phyloP scores from a whole-genome alignment of 2,797 vertebrate genomes.

The Smutsia gigantea region DNA sequence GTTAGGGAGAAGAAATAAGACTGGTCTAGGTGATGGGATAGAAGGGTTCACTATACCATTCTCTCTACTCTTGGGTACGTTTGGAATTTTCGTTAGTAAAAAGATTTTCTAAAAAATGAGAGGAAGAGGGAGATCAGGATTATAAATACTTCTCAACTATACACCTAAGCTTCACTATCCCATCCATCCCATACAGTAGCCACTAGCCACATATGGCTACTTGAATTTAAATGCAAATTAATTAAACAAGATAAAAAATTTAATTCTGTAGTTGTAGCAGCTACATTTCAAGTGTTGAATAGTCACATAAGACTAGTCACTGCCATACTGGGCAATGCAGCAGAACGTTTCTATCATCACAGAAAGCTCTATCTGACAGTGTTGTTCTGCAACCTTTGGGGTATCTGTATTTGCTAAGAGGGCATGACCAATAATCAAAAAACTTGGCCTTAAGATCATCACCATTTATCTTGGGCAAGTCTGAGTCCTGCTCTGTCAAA shows the following conservation, averaged over 20 bases:
- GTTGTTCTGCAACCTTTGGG: background rate
- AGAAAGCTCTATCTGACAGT: background rate
- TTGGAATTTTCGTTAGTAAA: slow-evolving; percentile 41
- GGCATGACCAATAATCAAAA: background rate
- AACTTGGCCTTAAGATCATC: background rate
- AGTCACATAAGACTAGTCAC: background rate
- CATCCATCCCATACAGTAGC: background rate
- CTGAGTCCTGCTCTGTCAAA: background rate
- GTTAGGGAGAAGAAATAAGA: background rate
- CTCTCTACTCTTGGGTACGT: background rate
- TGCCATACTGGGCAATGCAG: background rate
- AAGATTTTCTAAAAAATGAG: background rate
- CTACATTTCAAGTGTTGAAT: background rate
- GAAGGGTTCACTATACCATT: background rate
- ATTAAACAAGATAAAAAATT: slow-evolving; percentile 4
- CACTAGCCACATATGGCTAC: background rate
- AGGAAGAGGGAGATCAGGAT: background rate
- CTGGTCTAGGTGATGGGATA: background rate
- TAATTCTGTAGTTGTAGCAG: background rate
- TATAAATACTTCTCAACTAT: background rate
- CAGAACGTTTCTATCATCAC: background rate
- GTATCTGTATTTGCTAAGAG: background rate
- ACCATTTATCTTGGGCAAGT: background rate
- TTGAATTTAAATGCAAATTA: slow-evolving; percentile 20
- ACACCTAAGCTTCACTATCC: background rate